phyloP scores from a whole-genome alignment of 2,113 vertebrate genomes.

The Laterallus jamaicensis region DNA sequence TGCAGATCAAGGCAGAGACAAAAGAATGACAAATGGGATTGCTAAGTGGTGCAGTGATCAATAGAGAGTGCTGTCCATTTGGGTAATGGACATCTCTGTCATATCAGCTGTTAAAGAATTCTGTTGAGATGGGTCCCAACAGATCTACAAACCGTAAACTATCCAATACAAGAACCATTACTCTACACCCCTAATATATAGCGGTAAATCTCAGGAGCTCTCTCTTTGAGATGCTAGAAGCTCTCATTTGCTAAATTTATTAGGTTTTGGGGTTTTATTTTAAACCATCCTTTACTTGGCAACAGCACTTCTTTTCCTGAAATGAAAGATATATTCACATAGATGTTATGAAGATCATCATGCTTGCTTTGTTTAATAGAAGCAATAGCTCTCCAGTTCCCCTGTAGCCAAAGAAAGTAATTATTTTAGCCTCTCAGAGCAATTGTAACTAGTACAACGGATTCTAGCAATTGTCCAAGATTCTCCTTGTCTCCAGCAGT shows the following conservation, averaged over 20 bases:
- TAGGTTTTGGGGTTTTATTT: conserved; percentile 22
- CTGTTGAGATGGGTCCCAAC: conserved; percentile 82
- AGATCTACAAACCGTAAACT: conserved; percentile 76
- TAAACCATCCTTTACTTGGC: background rate
- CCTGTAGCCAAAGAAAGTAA: background rate
- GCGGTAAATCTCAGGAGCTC: conserved; percentile 56
- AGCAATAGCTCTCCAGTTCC: background rate
- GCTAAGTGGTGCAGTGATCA: conserved; percentile 84
- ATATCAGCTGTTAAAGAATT: conserved; percentile 81
- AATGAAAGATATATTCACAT: background rate
- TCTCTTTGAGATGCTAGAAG: conserved; percentile 35
- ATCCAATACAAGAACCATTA: conserved; percentile 60
- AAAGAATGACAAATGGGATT: conserved; percentile 83
- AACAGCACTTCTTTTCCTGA: background rate
- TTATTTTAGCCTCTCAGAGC: background rate
- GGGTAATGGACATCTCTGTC: conserved; percentile 90
- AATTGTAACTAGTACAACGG: background rate
- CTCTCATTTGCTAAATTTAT: conserved; percentile 41
- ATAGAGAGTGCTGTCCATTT: conserved; percentile 92
- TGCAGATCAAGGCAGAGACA: conserved; percentile 77
- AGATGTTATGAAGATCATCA: accelerated
- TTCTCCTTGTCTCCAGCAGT: background rate
- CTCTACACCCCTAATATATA: conserved; percentile 47
- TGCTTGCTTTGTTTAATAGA: background rate
- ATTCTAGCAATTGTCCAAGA: background rate